A percentile compares a stretch with the other conserved stretches of the same genome.
Evolutionary conservation across 1,140 invertebrate genomes (phyloP).

Genomic region (Hyles euphorbiae): DNA sequence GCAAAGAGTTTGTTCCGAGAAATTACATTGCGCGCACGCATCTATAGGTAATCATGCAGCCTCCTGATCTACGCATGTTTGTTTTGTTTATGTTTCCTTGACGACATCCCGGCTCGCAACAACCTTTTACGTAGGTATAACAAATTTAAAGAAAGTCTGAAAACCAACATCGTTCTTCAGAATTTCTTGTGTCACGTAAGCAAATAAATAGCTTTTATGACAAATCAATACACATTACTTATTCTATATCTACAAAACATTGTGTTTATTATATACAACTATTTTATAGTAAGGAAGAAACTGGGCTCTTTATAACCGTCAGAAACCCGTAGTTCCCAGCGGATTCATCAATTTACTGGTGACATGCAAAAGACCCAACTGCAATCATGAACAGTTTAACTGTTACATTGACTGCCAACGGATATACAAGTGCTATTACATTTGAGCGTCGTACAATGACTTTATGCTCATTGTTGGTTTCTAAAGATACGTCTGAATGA

Average conservation of each 20-base stretch:
- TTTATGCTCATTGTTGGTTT: too few relatives aligned
- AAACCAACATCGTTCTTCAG: neutral
- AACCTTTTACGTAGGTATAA: too few relatives aligned
- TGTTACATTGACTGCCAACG: constrained; percentile 13
- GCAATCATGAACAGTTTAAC: constrained; percentile 10
- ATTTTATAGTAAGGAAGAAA: too few relatives aligned
- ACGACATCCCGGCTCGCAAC: too few relatives aligned
- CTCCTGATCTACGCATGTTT: neutral
- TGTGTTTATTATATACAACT: too few relatives aligned
- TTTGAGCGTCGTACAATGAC: neutral
- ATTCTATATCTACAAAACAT: too few relatives aligned
- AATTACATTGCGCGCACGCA: constrained; percentile 4
- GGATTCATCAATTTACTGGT: neutral
- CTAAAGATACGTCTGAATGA: too few relatives aligned
- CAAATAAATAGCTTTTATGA: too few relatives aligned
- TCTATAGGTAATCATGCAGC: neutral
- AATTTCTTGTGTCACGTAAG: neutral
- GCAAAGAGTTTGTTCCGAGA: constrained; percentile 10
- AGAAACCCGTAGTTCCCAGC: neutral
- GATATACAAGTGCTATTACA: neutral
- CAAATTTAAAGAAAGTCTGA: too few relatives aligned
- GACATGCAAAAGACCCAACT: constrained; percentile 11
- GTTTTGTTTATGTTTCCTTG: constrained; percentile 3
- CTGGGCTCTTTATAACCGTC: too few relatives aligned
- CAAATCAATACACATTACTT: too few relatives aligned